These are phyloP conservation scores for Spongia lamella DNA, from an alignment of 37 sponge, comb jelly and placozoan genomes.

Conservation along the genomic window DNA sequence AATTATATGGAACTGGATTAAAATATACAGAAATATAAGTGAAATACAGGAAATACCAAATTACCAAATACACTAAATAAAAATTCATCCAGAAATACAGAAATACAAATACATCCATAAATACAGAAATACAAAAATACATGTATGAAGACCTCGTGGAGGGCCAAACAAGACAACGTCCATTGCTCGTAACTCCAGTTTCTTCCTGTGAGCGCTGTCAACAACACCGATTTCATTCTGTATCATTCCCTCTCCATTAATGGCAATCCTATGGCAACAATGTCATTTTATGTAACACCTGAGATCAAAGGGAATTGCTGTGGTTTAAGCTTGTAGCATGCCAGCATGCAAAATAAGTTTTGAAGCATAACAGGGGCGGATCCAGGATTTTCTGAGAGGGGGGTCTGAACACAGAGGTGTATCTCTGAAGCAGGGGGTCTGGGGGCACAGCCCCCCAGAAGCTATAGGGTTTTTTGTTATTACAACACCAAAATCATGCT, in stretches of 20 bases:
- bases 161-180: slow-evolving; percentile 91
- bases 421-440: too few species aligned
- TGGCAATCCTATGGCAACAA: slow-evolving; percentile 55
- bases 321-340: not conserved
- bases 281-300: slow-evolving; percentile 2
- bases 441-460: too few species aligned
- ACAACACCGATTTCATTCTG: slow-evolving; percentile 56
- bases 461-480: too few species aligned
- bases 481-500: too few species aligned
- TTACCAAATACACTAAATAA: not conserved
- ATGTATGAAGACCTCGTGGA: slow-evolving; percentile 3
- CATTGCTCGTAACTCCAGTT: slow-evolving; percentile 86
- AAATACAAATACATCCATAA: not conserved
- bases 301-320: slow-evolving; percentile 9
- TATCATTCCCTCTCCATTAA: slow-evolving; percentile 47
- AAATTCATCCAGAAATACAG: not conserved
- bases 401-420: too few species aligned
- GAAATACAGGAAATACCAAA: not conserved
- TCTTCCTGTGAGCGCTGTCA: slow-evolving; percentile 78
- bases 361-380: too few species aligned
- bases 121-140: not conserved
- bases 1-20: slow-evolving; percentile 1
- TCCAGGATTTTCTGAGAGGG: too few species aligned
- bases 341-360: too few species aligned
- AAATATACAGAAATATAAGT: not conserved